phyloP scores from a whole-genome alignment of 1,140 invertebrate species.

The Patella vulgata region DNA sequence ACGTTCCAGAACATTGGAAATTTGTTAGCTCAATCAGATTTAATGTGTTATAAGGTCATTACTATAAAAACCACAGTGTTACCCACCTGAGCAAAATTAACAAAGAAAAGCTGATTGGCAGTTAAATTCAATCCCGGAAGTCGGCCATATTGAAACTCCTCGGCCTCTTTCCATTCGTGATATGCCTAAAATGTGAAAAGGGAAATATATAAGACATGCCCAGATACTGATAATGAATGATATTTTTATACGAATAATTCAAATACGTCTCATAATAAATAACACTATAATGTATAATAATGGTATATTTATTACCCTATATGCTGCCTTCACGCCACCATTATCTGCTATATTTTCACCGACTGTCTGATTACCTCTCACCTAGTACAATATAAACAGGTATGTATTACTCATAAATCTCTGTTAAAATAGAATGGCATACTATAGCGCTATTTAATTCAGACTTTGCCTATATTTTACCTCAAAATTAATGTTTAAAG shows the following conservation, averaged over 20 bases:
- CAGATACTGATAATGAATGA: no score
- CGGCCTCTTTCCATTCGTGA: conserved; percentile 33
- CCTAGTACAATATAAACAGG: conserved; percentile 61
- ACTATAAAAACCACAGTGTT: no score
- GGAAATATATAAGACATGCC: not conserved
- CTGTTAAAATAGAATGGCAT: no score
- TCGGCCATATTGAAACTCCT: conserved; percentile 36
- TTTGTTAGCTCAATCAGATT: no score
- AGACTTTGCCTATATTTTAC: no score
- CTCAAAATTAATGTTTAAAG: no score
- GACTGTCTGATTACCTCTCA: conserved; percentile 74
- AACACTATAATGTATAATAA: no score
- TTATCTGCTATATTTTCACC: conserved; percentile 77
- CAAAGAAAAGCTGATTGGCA: conserved; percentile 80
- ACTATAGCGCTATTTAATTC: conserved; percentile 3
- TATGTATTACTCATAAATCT: no score
- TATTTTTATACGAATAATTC: no score
- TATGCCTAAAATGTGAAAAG: conserved; percentile 44
- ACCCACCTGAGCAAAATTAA: conserved; percentile 55
- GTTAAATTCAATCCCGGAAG: conserved; percentile 72
- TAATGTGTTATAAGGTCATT: no score
- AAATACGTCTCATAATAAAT: no score
- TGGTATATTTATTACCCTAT: conserved; percentile 57
- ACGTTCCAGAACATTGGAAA: no score
- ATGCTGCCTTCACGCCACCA: conserved; percentile 74